phyloP scores from a whole-genome alignment of 2,113 vertebrate species.

The Suncus etruscus region DNA sequence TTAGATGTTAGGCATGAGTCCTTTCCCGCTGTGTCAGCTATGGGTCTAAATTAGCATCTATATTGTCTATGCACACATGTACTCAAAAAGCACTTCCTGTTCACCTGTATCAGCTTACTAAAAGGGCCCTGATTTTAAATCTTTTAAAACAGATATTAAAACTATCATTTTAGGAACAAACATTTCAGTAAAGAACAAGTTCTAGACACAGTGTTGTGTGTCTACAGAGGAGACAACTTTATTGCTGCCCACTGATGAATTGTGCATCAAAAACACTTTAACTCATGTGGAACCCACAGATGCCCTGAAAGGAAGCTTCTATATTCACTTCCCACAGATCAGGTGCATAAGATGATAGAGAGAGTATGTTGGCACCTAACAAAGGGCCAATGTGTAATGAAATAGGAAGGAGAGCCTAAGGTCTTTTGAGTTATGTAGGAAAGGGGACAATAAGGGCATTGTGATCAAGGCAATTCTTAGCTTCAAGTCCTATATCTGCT shows the following conservation, averaged over 20 bases:
- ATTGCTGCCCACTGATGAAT: background rate
- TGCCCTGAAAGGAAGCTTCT: background rate
- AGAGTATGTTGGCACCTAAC: background rate
- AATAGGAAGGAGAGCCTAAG: background rate
- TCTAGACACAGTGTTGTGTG: background rate
- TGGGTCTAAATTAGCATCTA: background rate
- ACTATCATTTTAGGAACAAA: background rate
- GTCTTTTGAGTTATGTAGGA: background rate
- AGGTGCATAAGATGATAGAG: background rate
- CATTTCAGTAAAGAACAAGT: background rate
- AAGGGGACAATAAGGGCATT: background rate
- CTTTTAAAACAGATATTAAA: background rate
- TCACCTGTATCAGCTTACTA: background rate
- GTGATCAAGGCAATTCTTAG: background rate
- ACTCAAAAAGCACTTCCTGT: background rate
- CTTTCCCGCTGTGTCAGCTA: background rate
- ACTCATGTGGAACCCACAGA: background rate
- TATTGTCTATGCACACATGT: background rate
- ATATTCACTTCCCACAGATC: background rate
- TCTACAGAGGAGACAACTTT: conserved; percentile 1
- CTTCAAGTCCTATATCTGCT: background rate
- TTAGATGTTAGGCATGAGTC: conserved; percentile 47
- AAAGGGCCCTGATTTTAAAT: background rate
- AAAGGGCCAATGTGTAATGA: background rate
- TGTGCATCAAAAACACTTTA: background rate